Base-by-base conservation (phyloP, 2,888 invertebrate species). In the Eumacrocentrus americanus region DNA sequence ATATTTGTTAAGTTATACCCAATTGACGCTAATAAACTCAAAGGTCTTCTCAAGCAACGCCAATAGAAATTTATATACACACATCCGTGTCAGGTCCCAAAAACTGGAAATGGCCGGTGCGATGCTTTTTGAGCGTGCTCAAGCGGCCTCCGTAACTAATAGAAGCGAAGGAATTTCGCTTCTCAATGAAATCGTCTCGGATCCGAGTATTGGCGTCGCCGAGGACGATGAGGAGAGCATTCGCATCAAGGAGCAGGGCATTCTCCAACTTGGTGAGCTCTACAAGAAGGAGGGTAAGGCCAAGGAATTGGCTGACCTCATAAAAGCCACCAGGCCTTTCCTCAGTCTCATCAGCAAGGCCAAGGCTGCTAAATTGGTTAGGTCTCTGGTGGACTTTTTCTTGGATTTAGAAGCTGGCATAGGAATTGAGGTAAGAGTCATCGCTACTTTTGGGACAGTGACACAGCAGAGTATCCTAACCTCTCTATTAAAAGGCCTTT, bases 331-430 rank as follows among this genome's bases (percentile, higher is more conserved):
- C 51, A 88, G 98, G 73, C 98, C 98, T 12, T 99, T 99, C 81
- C 86, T 99, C 62, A 91, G 91, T 73, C 85, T 91, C 72, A 95
- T 99, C 76, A 98, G 98, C 81, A 99, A 99, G 85, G 98, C 99
- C 34, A 99, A 99, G 83, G 99, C 99, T 54, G 98, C 98, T 0
- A 99, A 99, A 83, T 84, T 99, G 73, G 98, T 99, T 6, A 88
- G 98, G 66, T 93, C 95, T 18, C 85, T 99, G 70, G 98, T 99
- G 9, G 99, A 99, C 81, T 90, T 96, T 84, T 99, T 99, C 82
- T 84, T 99, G 70, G 98, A 97, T 80, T 88, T 99, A 83, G 97
- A 98, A 81, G 96, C 96, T 65, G 94, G 92, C 51, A 96, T 95
- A 67, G 98, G 98, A 54, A 94, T 94, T 66, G 97, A 97, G 85